Evolutionary conservation across 30 jellyfish, hydroid and myxozoan genomes (phyloP).

Genomic region (Turritopsis rubra): DNA sequence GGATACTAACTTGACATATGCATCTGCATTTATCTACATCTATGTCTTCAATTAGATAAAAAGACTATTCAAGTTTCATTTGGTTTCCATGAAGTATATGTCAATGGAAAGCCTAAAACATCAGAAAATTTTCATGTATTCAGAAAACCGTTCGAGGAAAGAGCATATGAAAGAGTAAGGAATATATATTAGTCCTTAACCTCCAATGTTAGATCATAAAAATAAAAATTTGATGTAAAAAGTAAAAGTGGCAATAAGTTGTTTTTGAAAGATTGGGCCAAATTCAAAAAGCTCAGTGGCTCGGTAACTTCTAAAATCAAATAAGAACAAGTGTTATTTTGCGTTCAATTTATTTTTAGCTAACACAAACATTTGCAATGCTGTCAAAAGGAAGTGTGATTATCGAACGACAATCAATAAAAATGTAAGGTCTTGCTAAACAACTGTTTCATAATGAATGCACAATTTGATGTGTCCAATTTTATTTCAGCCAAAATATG

Average conservation of each 20-base stretch:
- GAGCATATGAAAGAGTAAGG: neutral
- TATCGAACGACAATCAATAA: neutral
- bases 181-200: neutral
- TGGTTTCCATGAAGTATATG: neutral
- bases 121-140: neutral
- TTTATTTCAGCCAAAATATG: neutral
- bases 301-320: too few relatives aligned
- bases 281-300: too few relatives aligned
- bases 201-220: neutral
- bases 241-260: neutral
- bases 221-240: neutral
- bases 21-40: neutral
- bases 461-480: neutral
- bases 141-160: neutral
- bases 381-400: neutral
- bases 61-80: neutral
- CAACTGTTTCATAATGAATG: neutral
- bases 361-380: neutral
- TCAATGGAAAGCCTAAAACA: neutral
- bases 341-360: neutral
- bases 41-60: neutral
- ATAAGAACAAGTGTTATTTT: too few relatives aligned
- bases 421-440: neutral
- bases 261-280: too few relatives aligned
- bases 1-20: neutral